A percentile compares a stretch with the other conserved stretches of the same genome.
These are phyloP conservation scores for Archips crataeganus DNA, from an alignment of 2,888 invertebrate genomes.

Conservation along the genomic window DNA sequence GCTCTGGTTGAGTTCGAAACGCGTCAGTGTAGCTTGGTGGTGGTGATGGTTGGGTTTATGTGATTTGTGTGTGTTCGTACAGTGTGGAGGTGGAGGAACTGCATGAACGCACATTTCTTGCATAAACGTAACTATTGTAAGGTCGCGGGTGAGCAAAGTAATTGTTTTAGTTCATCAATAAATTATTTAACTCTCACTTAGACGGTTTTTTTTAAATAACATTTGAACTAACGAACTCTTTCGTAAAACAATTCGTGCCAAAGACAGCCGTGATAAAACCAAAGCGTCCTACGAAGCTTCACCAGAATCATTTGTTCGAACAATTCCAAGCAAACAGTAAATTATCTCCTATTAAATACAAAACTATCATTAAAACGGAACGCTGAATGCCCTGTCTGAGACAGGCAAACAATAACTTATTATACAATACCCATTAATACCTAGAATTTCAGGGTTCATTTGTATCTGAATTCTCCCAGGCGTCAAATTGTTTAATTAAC, in stretches of 20 bases:
- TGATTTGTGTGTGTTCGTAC: no score
- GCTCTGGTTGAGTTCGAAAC: no score
- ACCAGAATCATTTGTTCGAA: background rate
- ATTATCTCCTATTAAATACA: background rate
- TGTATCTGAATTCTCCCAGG: background rate
- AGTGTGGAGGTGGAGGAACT: no score
- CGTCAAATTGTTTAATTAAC: slow-evolving; percentile 21
- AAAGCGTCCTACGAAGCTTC: background rate
- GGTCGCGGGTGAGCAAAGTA: no score
- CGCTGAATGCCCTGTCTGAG: background rate
- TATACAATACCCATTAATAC: slow-evolving; percentile 12
- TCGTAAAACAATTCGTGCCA: background rate
- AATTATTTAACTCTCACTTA: no score
- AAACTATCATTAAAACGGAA: background rate
- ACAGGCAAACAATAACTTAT: slow-evolving; percentile 8
- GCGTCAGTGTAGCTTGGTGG: no score
- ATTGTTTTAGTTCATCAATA: no score
- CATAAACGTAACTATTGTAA: no score
- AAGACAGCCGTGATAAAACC: background rate
- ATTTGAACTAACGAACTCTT: no score
- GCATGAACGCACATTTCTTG: no score
- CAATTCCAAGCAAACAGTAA: background rate
- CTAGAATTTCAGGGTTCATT: background rate
- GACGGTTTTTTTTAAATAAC: no score
- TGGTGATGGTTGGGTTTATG: no score